A percentile compares a stretch with the other conserved stretches of the same genome.
These are phyloP conservation scores for Tiliacea citrago DNA, from an alignment of 2,888 invertebrate species.

Conservation along the genomic window DNA sequence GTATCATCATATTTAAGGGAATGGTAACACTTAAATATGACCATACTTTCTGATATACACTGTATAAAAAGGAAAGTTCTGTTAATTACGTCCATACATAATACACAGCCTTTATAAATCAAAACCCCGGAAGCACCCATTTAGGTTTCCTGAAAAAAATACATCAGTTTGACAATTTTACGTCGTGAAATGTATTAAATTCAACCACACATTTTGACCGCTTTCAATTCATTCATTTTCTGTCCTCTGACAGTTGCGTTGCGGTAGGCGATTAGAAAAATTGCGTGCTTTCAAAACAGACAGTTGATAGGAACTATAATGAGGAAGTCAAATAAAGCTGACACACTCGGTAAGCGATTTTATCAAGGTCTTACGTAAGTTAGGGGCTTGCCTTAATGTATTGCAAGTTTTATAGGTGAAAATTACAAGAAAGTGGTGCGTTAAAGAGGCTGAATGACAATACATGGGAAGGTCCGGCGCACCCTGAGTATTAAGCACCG, in stretches of 20 bases:
- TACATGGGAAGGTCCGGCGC: no score
- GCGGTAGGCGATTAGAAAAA: constrained; percentile 19
- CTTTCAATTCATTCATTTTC: not conserved
- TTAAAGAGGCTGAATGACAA: not conserved
- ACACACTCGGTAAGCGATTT: not conserved
- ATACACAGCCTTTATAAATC: no score
- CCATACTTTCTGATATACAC: no score
- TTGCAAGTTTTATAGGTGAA: not conserved
- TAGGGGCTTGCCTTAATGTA: constrained; percentile 10
- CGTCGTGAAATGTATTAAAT: not conserved
- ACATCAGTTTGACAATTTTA: no score
- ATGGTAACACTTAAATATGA: no score
- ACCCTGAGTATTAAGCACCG: no score
- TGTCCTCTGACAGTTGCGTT: not conserved
- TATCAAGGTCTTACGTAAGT: constrained; percentile 19
- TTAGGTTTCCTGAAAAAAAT: no score
- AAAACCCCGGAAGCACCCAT: no score
- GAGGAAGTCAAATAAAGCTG: constrained; percentile 27
- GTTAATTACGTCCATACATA: no score
- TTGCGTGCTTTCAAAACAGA: constrained; percentile 19
- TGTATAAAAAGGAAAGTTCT: no score
- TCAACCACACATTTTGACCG: not conserved
- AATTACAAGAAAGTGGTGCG: not conserved
- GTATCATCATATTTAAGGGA: no score
- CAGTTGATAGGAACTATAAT: constrained; percentile 18